Evolutionary conservation across 2,797 vertebrate species (phyloP).

Genomic region (Florisuga fusca): DNA sequence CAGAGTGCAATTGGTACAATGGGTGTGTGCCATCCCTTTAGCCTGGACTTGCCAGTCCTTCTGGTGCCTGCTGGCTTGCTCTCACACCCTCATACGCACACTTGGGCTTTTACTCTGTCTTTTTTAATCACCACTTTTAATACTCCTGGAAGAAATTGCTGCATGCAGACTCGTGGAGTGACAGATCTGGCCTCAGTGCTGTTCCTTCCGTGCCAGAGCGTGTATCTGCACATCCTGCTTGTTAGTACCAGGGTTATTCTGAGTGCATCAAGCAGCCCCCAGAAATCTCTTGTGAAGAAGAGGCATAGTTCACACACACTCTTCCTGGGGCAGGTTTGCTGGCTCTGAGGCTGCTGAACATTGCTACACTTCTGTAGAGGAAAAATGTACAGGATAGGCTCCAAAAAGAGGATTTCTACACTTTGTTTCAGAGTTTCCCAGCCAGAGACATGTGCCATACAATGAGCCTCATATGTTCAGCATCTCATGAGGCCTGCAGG

Average conservation of each 20-base stretch:
- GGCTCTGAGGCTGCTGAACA: not conserved
- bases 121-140: not conserved
- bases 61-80: not conserved
- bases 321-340: not conserved
- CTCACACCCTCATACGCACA: not conserved
- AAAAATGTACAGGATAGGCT: not conserved
- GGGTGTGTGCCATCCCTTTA: not conserved
- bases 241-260: not conserved
- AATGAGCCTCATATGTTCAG: rapidly evolving
- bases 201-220: rapidly evolving
- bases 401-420: not conserved
- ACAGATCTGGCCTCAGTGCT: rapidly evolving
- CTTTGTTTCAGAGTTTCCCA: not conserved
- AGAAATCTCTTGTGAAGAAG: not conserved
- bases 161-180: not conserved
- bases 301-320: rapidly evolving
- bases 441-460: not conserved
- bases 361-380: not conserved
- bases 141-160: not conserved
- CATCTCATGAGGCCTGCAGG: not conserved
- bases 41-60: not conserved
- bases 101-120: not conserved
- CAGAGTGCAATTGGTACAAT: not conserved
- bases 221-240: not conserved
- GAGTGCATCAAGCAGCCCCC: not conserved